Conservation (phyloP, 2,113 vertebrate genomes). For the Eudyptes chrysolophus region DNA sequence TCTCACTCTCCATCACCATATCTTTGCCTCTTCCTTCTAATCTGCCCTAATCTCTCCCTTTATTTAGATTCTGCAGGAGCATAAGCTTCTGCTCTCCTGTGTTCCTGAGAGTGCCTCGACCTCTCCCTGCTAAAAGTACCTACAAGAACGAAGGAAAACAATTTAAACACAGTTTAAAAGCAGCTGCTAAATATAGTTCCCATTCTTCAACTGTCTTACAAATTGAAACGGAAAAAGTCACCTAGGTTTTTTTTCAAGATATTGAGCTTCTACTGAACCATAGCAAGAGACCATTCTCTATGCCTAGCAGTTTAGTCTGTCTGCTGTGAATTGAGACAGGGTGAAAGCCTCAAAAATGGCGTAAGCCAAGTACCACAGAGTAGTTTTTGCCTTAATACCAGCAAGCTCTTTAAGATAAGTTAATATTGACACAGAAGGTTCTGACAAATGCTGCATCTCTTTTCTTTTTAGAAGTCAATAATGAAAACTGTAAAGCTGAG, state of each 20-base stretch:
- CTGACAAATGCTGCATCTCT: background rate
- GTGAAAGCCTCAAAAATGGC: background rate
- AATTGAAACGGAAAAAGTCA: background rate
- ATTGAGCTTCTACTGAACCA: background rate
- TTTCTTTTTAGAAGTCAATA: background rate
- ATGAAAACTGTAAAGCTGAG: background rate
- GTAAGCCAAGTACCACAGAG: background rate
- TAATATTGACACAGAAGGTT: background rate
- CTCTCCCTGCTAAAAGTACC: background rate
- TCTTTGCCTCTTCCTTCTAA: background rate
- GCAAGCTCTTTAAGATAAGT: background rate
- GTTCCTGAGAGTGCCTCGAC: background rate
- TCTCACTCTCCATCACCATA: background rate
- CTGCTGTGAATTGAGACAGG: background rate
- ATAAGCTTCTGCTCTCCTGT: background rate
- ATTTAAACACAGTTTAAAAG: background rate
- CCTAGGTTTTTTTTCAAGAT: background rate
- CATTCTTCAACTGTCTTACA: background rate
- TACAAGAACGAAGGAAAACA: background rate
- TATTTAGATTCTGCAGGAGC: background rate
- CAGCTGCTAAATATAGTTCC: background rate
- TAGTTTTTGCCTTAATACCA: background rate
- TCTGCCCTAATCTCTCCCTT: background rate
- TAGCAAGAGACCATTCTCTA: background rate
- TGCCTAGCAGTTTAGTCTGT: background rate